Base-by-base conservation (phyloP, 2,888 invertebrate genomes). In the Lacanobia oleracea region DNA sequence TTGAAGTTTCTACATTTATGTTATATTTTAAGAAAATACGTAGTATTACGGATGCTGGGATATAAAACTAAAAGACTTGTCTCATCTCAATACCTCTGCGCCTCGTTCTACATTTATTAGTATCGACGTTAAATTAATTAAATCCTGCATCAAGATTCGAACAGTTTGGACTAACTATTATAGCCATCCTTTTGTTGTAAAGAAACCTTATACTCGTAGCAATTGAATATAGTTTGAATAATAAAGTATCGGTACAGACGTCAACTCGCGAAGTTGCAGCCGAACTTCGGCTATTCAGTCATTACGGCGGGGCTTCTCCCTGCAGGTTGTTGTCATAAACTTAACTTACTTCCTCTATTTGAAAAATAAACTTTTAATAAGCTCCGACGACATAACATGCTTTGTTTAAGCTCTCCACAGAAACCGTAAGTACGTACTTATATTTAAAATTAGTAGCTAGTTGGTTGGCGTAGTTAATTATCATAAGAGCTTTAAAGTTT, bases 321-420 rank as follows among this genome's bases (percentile, higher is more conserved):
- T 85, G 79, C 87, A 84, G 86, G 83, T 85, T 91, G 88, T 90
- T 91, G 88, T 90, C 88, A 87, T 88, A 87, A 91, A 91, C 86
- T 91, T 89, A 88, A 88, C 87, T 86, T 87, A 77, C 88, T 87
- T 87, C 85, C 85, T 84, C 87, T 89, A 89, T 90, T 89, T 83
- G 87, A 86, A 88, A 91, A 89, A 90, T 87, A 89, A 91, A 88
- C 88, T 90, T 88, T 87, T 90, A 88, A 90, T 88, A 89, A 90
- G 88, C 88, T 74, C 75, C 78, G 63, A 73, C 81, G 81, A 86
- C 85, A 87, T 82, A 88, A 87, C 86, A 82, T 81, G 84, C 86
- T 84, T 87, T 83, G 84, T 87, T 84, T 81, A 85, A 85, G 83
- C 83, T 86, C 72, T 69, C 73, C 72, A 48, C 74, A 69, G 72